Evolutionary conservation across 37 sponge, comb jelly and placozoan genomes (phyloP), one percentile per base, ranked within the genome.

Genomic region (Halisarca cf. caerulea): DNA sequence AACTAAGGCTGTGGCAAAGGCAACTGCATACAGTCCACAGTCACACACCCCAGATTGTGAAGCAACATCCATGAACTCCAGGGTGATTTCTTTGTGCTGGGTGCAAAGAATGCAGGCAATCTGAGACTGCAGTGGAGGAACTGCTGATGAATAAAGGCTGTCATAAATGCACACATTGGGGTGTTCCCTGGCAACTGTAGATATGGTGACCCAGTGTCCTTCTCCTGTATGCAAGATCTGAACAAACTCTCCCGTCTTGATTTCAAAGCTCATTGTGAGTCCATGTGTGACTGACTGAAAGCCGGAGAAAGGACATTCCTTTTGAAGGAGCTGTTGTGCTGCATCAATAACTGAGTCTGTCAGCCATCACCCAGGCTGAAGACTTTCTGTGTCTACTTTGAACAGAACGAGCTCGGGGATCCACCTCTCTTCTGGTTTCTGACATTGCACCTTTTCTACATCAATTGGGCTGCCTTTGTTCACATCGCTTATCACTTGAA

Each of bases 241-340:
- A 40, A 75, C 45, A 40, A 75, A 41, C 17, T 32, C 78, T 75
- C 43, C 44, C 4, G 54, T 27, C 25, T 72, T 11, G 38, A 84
- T 71, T 20, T 84, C 40, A 30, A 55, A 84, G 57, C 45, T 69
- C 74, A 70, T 72, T 30, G 74, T 72, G 37, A 84, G 35, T 18
- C 84, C 84, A 30, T 23, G 35, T 8, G 38, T 23, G 11, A 84
- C 84, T 58, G 59, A 53, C 34, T 82, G 83, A 38, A 82, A 55
- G 17, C 83, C 83, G 40, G 69, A 59, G 21, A 77, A 14, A 28
- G 43, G 3, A 39, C 30, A 58, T 24, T 18, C 58, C 60, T 28
- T n/a, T 39, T 58, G n/a, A 20, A 80, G 60, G 9, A 58, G 60
- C 21, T 0, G 24, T 54, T 80, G 80, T 35, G 80, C 80, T 58